Conservation (phyloP, 2,888 invertebrate genomes). For the Phyllotreta cruciferae region DNA sequence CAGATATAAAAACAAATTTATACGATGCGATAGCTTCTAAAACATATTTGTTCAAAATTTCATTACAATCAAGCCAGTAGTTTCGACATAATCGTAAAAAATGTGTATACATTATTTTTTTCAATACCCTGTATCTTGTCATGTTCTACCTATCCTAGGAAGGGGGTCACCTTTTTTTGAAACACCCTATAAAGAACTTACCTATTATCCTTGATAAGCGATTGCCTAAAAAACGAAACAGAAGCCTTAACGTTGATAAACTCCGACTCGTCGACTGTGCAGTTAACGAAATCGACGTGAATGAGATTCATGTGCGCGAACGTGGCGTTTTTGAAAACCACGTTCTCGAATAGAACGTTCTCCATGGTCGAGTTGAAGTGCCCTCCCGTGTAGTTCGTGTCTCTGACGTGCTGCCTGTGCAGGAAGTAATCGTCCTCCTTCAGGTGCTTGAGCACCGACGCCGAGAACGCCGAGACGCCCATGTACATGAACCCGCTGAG, state of each 20-base stretch:
- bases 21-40: too few relatives aligned
- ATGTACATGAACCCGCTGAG: slow-evolving; percentile 63
- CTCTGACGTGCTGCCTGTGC: slow-evolving; percentile 47
- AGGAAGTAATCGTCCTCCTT: slow-evolving; percentile 57
- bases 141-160: too few relatives aligned
- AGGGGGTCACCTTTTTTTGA: too few relatives aligned
- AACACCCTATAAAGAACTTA: too few relatives aligned
- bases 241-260: slow-evolving; percentile 77
- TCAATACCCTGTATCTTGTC: too few relatives aligned
- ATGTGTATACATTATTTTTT: too few relatives aligned
- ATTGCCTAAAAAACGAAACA: slow-evolving; percentile 70
- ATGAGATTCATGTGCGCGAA: slow-evolving; percentile 74
- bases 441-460: slow-evolving; percentile 61
- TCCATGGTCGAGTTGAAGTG: slow-evolving; percentile 70
- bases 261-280: slow-evolving; percentile 72
- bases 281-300: slow-evolving; percentile 75
- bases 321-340: slow-evolving; percentile 69
- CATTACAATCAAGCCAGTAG: too few relatives aligned
- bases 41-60: too few relatives aligned
- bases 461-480: slow-evolving; percentile 65
- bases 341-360: slow-evolving; percentile 69
- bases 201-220: slow-evolving; percentile 70
- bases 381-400: slow-evolving; percentile 49
- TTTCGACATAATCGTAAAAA: too few relatives aligned
- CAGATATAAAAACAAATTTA: too few relatives aligned